A percentile compares a stretch with the other conserved stretches of the same genome.
phyloP scores from a whole-genome alignment of 2,888 invertebrate genomes.

The Synergus gifuensis region DNA sequence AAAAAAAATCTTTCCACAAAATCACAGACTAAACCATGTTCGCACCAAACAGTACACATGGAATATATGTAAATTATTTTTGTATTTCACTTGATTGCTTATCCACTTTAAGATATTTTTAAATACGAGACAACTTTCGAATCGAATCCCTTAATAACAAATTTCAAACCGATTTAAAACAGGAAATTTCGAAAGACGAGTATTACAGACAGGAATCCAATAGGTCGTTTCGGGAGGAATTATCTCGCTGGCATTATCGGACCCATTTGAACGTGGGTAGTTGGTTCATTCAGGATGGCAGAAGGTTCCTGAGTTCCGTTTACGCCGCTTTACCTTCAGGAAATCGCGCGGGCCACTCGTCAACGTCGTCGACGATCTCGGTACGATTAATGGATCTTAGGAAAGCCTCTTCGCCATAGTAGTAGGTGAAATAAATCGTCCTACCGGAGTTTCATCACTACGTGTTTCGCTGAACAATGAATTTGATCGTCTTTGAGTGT shows the following conservation, averaged over 20 bases:
- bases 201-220: constrained; percentile 6
- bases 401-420: constrained; percentile 43
- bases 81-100: too few relatives aligned
- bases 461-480: constrained; percentile 60
- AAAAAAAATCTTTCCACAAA: too few relatives aligned
- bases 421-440: constrained; percentile 62
- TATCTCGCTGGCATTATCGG: constrained; percentile 20
- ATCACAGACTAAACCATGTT: too few relatives aligned
- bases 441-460: constrained; percentile 52
- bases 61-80: too few relatives aligned
- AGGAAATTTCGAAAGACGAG: constrained; percentile 32
- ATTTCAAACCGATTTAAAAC: constrained; percentile 33
- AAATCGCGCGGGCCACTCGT: constrained; percentile 64
- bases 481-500: constrained; percentile 23
- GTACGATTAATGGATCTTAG: constrained; percentile 65
- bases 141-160: constrained; percentile 20
- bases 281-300: constrained; percentile 46
- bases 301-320: constrained; percentile 44
- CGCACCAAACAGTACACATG: too few relatives aligned
- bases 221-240: constrained; percentile 31
- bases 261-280: constrained; percentile 25
- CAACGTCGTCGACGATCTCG: constrained; percentile 60
- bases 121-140: not conserved
- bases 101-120: too few relatives aligned
- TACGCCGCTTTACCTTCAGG: constrained; percentile 52